These are phyloP conservation scores for Gouania willdenowi DNA, from an alignment of 2,797 vertebrate genomes.

Conservation along the genomic window DNA sequence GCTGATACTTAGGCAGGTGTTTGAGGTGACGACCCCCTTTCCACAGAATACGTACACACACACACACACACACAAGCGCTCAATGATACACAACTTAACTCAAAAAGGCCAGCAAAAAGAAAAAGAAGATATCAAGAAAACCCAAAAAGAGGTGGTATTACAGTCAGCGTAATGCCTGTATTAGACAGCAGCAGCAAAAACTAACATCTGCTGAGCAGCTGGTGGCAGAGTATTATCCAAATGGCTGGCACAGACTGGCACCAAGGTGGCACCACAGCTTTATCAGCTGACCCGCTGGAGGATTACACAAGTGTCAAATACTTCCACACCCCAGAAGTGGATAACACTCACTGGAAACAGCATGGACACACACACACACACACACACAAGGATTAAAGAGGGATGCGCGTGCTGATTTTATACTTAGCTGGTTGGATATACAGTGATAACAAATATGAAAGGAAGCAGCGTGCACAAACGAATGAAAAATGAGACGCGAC, in stretches of 20 bases:
- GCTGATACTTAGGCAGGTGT: conserved; percentile 67
- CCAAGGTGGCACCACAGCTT: conserved; percentile 54
- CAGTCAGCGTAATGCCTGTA: conserved; percentile 60
- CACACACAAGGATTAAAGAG: conserved; percentile 34
- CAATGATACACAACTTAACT: neutral
- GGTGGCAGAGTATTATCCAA: conserved; percentile 67
- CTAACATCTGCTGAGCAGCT: conserved; percentile 82
- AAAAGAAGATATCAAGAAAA: neutral
- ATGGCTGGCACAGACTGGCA: conserved; percentile 49
- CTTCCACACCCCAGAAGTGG: conserved; percentile 54
- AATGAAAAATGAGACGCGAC: neutral
- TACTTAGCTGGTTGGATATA: conserved; percentile 10
- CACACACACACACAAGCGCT: neutral
- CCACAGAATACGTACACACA: conserved; percentile 9
- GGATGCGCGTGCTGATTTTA: conserved; percentile 19
- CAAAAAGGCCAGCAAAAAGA: neutral
- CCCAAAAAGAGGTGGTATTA: conserved; percentile 17
- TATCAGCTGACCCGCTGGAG: conserved; percentile 71
- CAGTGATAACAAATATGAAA: conserved; percentile 3
- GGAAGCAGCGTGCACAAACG: neutral
- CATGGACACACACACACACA: conserved; percentile 32
- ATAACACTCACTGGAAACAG: conserved; percentile 40
- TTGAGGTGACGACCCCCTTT: conserved; percentile 52
- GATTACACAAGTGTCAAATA: conserved; percentile 78
- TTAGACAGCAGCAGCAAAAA: conserved; percentile 60